phyloP scores from a whole-genome alignment of 1,140 invertebrate genomes.

The Diorhabda carinulata region DNA sequence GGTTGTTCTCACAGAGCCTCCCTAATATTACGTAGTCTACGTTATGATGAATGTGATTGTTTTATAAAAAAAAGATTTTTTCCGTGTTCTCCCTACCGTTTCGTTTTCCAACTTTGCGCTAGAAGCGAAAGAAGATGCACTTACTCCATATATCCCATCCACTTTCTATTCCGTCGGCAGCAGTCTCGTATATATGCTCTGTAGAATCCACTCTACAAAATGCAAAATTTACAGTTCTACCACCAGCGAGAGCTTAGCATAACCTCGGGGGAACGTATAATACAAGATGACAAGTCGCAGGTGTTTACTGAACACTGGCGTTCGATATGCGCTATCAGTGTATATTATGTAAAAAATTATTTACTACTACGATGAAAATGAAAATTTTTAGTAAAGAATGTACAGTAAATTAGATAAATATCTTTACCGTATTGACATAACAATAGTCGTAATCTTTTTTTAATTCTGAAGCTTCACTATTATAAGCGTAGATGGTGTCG shows the following conservation, averaged over 20 bases:
- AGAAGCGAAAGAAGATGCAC: neutral
- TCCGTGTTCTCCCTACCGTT: neutral
- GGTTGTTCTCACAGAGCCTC: too few relatives aligned
- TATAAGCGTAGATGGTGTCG: too few relatives aligned
- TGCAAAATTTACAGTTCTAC: slow-evolving; percentile 24
- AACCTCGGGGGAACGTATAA: slow-evolving; percentile 22
- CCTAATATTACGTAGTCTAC: too few relatives aligned
- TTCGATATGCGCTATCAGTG: neutral
- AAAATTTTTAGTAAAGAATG: too few relatives aligned
- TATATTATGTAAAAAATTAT: too few relatives aligned
- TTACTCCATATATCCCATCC: neutral
- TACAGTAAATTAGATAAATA: too few relatives aligned
- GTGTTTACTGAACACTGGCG: slow-evolving; percentile 20
- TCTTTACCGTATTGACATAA: too few relatives aligned
- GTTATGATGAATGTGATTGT: neutral
- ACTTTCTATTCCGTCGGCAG: slow-evolving; percentile 17
- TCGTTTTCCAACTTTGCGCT: neutral
- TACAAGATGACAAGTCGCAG: slow-evolving; percentile 27
- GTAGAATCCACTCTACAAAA: slow-evolving; percentile 21
- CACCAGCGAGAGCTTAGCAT: slow-evolving; percentile 15
- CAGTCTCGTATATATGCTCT: neutral
- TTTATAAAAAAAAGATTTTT: neutral
- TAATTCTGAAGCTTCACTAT: too few relatives aligned
- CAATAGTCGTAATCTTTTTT: too few relatives aligned
- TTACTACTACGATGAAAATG: too few relatives aligned